A percentile compares a stretch with the other conserved stretches of the same genome.
Evolutionary conservation across 2,888 invertebrate genomes (phyloP).

Genomic region (Chironomus riparius): DNA sequence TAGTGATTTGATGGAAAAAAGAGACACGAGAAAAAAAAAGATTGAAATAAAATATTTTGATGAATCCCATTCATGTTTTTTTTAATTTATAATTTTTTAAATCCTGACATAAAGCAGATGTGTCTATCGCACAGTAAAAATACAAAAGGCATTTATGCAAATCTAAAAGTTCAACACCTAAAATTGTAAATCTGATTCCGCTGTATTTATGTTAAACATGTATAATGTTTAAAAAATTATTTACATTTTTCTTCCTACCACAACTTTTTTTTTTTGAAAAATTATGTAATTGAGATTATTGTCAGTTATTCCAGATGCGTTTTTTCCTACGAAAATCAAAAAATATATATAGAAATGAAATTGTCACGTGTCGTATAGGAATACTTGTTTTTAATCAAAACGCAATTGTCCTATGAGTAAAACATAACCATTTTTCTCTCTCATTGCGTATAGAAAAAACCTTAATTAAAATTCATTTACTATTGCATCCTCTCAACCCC

Average conservation of each 20-base stretch:
- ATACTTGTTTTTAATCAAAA: conserved; percentile 5
- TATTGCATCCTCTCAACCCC: conserved; percentile 3
- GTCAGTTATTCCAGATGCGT: conserved; percentile 2
- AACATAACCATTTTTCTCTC: not conserved
- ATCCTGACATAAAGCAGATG: not conserved
- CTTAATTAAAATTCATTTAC: conserved; percentile 12
- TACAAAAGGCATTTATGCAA: not conserved
- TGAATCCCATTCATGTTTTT: too few relatives aligned
- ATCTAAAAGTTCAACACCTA: conserved; percentile 1
- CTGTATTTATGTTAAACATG: not conserved
- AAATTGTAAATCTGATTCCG: not conserved
- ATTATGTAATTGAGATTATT: not conserved
- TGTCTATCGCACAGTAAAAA: not conserved
- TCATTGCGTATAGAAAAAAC: not conserved
- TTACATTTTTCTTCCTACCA: not conserved
- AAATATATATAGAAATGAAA: too few relatives aligned
- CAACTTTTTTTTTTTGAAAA: not conserved
- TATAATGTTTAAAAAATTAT: not conserved
- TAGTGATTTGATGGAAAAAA: not conserved
- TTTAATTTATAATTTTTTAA: too few relatives aligned
- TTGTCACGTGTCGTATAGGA: not conserved
- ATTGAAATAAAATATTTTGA: too few relatives aligned
- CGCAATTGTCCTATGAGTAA: not conserved
- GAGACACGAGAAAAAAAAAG: too few relatives aligned
- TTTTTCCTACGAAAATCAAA: not conserved